These are phyloP conservation scores for Lasioglossum pauxillum DNA, from an alignment of 2,888 invertebrate species.

Conservation along the genomic window DNA sequence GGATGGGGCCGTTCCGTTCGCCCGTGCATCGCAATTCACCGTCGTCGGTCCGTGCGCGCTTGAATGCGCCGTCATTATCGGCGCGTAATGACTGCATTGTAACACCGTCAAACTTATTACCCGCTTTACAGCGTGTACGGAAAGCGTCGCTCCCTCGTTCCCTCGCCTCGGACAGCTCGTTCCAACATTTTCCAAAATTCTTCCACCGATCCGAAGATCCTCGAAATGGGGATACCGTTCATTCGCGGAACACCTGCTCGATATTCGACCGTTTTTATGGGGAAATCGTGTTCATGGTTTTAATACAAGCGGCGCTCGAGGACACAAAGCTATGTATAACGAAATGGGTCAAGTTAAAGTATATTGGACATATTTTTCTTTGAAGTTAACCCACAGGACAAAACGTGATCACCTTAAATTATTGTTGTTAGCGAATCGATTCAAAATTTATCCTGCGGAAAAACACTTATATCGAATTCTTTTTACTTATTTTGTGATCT, in stretches of 20 bases:
- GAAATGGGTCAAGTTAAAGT: not conserved
- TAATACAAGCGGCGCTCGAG: not conserved
- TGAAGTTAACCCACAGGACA: no score
- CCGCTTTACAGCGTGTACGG: conserved; percentile 50
- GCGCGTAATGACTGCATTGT: conserved; percentile 78
- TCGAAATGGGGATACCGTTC: not conserved
- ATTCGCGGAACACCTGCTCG: not conserved
- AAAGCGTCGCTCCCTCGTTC: not conserved
- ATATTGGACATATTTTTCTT: not conserved
- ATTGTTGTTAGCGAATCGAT: not conserved
- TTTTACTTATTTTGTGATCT: no score
- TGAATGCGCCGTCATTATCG: conserved; percentile 78
- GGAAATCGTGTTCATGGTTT: not conserved
- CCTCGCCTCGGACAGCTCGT: not conserved
- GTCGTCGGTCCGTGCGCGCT: conserved; percentile 70
- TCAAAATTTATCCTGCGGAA: not conserved
- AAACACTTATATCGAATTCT: no score
- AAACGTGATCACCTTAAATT: not conserved
- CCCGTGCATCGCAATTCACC: conserved; percentile 67
- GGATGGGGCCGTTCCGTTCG: conserved; percentile 35
- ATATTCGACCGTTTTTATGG: not conserved
- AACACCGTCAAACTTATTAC: conserved; percentile 75
- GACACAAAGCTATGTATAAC: not conserved
- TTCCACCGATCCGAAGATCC: conserved; percentile 6
- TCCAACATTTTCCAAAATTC: not conserved